phyloP scores from a whole-genome alignment of 1,140 invertebrate species.

The Drepana arcuata region DNA sequence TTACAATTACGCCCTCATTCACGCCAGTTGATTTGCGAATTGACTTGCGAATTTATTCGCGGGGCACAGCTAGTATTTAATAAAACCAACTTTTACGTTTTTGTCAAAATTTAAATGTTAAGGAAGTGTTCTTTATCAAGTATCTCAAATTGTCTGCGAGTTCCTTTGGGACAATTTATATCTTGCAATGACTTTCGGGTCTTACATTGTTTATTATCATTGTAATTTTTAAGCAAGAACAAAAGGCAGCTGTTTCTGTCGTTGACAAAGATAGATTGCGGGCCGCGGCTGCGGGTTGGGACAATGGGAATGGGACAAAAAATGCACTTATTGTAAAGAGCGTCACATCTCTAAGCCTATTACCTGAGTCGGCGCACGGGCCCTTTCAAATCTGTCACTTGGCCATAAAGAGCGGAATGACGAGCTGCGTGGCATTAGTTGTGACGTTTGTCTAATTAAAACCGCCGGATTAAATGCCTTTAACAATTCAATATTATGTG shows the following conservation, averaged over 20 bases:
- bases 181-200: conserved; percentile 13
- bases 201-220: conserved; percentile 35
- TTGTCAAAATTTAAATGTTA: too few species aligned
- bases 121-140: too few species aligned
- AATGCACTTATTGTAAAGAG: conserved; percentile 25
- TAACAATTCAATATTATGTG: too few species aligned
- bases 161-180: too few species aligned
- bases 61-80: too few species aligned
- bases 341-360: conserved; percentile 27
- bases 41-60: too few species aligned
- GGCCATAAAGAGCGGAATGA: conserved; percentile 10
- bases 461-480: conserved; percentile 15
- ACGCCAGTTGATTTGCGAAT: too few species aligned
- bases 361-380: conserved; percentile 46
- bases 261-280: conserved; percentile 56
- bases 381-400: conserved; percentile 41
- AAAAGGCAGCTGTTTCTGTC: conserved; percentile 41
- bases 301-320: conserved; percentile 49
- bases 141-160: too few species aligned
- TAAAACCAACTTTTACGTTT: too few species aligned
- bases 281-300: conserved; percentile 23
- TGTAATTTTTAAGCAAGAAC: conserved; percentile 65
- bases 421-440: conserved; percentile 22
- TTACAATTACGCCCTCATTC: too few species aligned
- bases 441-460: conserved; percentile 30